Base-by-base conservation (phyloP, 1,140 invertebrate species). In the Oncopodura yosiiana region DNA sequence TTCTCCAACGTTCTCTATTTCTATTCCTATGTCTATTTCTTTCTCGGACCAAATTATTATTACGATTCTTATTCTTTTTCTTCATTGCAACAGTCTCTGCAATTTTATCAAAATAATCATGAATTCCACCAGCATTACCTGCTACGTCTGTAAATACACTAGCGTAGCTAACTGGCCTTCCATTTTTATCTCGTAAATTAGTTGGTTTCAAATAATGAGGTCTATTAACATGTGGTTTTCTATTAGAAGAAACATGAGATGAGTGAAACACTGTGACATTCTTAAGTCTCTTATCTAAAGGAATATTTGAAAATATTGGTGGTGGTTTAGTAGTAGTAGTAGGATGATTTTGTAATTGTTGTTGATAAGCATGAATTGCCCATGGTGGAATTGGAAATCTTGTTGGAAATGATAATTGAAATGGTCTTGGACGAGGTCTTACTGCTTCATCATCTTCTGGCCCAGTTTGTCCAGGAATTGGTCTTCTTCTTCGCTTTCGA, bases 101-200 rank as follows among this genome's bases (percentile, higher is more conserved):
- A 16, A 56, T 56, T 36, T 36, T 50, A 26, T 56, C 54, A 16
- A 56, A 56, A 29, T 43, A 49, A 32, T 56, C 54, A 23, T 56
- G 54, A 50, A 56, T 49, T n/a, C 46, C 48, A 14, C 54, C 54
- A 36, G 34, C 42, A 30, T 42, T 49, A 2, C 54, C 54, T 2
- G 54, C 54, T 16, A 56, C 39, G 23, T 56, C 54, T 1, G 46
- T 51, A 34, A 56, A 56, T 9, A 56, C 54, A 27, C 37, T 50
- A 0, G 54, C 48, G 23, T 49, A 56, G 42, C 48, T 56, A 2
- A 45, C 39, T 3, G 54, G 54, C 18, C 30, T 30, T 34, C 54
- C 54, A 9, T 43, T 42, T 16, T 39, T 49, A 21, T 56, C 54
- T 6, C 18, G 24, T 18, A 39, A 34, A 5, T 42, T 21, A 5